Evolutionary conservation across 1,140 invertebrate genomes (phyloP).

Genomic region (Cydia splendana): DNA sequence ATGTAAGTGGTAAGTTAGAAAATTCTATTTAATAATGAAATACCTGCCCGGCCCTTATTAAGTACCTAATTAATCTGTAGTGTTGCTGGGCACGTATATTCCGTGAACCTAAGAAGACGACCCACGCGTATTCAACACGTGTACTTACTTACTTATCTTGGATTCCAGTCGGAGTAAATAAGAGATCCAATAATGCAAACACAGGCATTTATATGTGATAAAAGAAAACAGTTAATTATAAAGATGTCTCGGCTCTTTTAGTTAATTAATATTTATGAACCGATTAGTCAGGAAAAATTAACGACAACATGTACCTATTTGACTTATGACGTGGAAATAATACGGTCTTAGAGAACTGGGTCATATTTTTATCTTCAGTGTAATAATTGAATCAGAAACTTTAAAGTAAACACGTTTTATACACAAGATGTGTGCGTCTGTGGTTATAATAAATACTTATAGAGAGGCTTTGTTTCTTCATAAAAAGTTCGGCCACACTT

Average conservation of each 20-base stretch:
- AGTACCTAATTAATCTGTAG: not conserved
- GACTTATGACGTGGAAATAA: too few species aligned
- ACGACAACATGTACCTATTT: too few species aligned
- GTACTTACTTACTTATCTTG: not conserved
- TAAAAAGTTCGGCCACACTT: constrained; percentile 64
- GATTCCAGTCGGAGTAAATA: not conserved
- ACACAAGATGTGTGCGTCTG: not conserved
- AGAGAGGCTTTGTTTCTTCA: constrained; percentile 58
- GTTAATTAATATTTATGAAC: too few species aligned
- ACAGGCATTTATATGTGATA: not conserved
- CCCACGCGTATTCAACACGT: not conserved
- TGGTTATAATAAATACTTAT: constrained; percentile 60
- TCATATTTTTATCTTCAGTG: too few species aligned
- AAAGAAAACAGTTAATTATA: not conserved
- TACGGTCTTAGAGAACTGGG: too few species aligned
- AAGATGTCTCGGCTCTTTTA: too few species aligned
- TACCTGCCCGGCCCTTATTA: not conserved
- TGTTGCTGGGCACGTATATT: not conserved
- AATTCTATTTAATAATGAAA: not conserved
- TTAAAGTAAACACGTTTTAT: not conserved
- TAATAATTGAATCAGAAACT: too few species aligned
- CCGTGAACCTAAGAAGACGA: not conserved
- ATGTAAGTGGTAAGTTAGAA: not conserved
- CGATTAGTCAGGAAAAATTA: too few species aligned
- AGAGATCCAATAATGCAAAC: not conserved